These are phyloP conservation scores for Perca flavescens DNA, from an alignment of 2,113 vertebrate genomes.

Conservation along the genomic window DNA sequence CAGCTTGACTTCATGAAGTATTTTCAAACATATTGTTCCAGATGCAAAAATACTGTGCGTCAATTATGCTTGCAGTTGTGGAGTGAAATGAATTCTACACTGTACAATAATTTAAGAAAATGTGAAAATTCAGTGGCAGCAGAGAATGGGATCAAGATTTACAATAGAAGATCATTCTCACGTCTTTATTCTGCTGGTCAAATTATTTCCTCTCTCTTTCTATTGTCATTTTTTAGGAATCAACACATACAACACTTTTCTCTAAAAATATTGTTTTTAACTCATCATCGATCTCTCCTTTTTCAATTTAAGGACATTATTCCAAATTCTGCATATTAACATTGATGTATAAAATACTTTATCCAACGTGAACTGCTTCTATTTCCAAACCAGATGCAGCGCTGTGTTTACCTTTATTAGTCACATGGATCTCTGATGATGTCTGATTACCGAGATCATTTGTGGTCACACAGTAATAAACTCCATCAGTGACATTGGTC, in stretches of 20 bases:
- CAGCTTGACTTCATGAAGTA: background rate
- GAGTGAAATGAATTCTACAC: background rate
- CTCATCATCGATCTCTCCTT: too few species aligned
- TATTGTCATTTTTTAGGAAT: too few species aligned
- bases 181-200: too few species aligned
- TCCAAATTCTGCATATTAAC: background rate
- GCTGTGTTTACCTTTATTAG: background rate
- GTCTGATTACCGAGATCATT: constrained; percentile 23
- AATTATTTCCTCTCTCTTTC: too few species aligned
- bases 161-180: background rate
- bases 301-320: background rate
- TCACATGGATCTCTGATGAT: background rate
- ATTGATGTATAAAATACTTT: background rate
- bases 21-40: background rate
- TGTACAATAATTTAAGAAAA: background rate
- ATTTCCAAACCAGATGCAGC: background rate
- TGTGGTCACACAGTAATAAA: constrained; percentile 53
- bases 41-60: background rate
- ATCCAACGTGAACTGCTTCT: background rate
- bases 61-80: background rate
- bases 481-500: constrained; percentile 16
- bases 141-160: too few species aligned
- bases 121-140: too few species aligned
- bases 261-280: background rate
- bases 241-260: too few species aligned